Base-by-base conservation (phyloP, 2,888 invertebrate genomes). In the Papilio elwesi region DNA sequence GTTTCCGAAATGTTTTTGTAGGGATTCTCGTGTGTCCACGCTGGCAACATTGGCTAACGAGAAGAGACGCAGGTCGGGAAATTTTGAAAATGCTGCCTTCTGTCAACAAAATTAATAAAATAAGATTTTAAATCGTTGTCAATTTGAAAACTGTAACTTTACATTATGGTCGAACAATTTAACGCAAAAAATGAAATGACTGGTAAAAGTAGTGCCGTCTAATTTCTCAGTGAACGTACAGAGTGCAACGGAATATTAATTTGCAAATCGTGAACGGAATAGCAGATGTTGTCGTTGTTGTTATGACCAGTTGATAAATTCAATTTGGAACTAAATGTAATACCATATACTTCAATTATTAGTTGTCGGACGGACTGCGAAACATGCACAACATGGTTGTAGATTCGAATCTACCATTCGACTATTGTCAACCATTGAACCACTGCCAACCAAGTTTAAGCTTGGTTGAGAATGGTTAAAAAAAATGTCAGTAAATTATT, bases 31-130 rank as follows among this genome's bases (percentile, higher is more conserved):
- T 0, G 97, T 98, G 84, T 99, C 99, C n/a, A 99, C 97, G 80
- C 97, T 97, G 0, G 98, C 98, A 13, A 99, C 99, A 90, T 99
- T 99, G 0, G 98, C 96, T 51, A 99, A 91, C 0, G 98, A 96
- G 90, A 99, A 99, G 77, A 96, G 95, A 62, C 97, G 94, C 71
- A 99, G 89, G 79, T 98, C 96, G 7, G 97, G 96, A 87, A 98
- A 99, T 86, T 98, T 97, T 0, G 97, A 96, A 89, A 98, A 99
- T 0, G 98, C 97, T 0, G 98, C 98, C 94, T 97, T 97, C 97
- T 99, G 92, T 76, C 91, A 90, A 81, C 49, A 64, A 74, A 26
- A 55, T 12, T 0, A 43, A 16, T n/a, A 2, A n/a, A 48, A 16
- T 53, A 16, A 15, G n/a, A 51, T 43, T 4, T 2, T 26, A 26